Percentiles rank a stretch among this genome's conserved stretches.
Conservation (phyloP, 2,113 vertebrate species). For the Ia io region DNA sequence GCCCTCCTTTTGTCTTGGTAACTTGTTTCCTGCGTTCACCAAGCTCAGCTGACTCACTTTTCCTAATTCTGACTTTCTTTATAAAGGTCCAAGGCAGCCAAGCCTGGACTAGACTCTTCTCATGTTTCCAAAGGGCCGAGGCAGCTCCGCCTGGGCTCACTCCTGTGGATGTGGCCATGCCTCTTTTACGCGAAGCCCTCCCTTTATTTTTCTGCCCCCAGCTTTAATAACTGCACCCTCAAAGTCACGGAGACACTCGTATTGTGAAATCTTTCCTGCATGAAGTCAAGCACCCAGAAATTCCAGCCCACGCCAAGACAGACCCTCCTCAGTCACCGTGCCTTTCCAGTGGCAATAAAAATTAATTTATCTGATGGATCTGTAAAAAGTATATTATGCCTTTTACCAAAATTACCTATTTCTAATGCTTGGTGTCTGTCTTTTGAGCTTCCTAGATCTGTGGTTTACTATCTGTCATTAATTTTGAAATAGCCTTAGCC, state of each 20-base stretch:
- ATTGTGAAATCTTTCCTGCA: not conserved
- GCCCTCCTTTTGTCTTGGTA: not conserved
- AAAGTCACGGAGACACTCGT: not conserved
- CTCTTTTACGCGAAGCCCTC: not conserved
- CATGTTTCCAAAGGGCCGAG: not conserved
- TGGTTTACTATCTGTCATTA: not conserved
- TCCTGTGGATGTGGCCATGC: not conserved
- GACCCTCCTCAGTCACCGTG: accelerated
- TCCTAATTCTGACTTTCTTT: not conserved
- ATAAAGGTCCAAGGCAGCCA: not conserved
- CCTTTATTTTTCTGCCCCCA: not conserved
- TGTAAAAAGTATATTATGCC: not conserved
- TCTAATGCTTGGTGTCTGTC: not conserved
- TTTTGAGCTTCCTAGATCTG: not conserved
- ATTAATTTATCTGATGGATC: not conserved
- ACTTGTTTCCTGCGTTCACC: not conserved
- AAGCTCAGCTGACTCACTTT: not conserved
- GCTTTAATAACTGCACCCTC: not conserved
- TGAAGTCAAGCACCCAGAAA: not conserved
- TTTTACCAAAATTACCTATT: not conserved
- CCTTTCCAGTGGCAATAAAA: not conserved
- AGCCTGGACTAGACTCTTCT: not conserved
- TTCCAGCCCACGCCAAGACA: not conserved
- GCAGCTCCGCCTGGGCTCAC: not conserved
- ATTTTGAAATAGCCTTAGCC: not conserved